phyloP scores from a whole-genome alignment of 2,113 vertebrate genomes.

The Edolisoma coerulescens region DNA sequence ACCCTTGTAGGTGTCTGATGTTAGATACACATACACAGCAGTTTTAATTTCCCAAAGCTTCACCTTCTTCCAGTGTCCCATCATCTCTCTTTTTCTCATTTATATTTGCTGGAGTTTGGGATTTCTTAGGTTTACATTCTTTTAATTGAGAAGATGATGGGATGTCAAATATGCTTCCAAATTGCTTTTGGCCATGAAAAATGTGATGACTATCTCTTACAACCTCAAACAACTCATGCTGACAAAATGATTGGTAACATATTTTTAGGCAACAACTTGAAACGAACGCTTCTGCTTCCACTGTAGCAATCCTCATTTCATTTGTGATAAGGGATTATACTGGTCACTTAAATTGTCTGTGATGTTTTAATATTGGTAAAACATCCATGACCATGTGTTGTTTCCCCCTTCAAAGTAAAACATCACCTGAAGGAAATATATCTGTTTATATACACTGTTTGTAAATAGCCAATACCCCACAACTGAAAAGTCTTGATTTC shows the following conservation, averaged over 20 bases:
- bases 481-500: background rate
- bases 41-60: background rate
- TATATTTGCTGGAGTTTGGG: background rate
- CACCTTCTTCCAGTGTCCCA: background rate
- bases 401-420: background rate
- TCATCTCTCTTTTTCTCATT: background rate
- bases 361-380: background rate
- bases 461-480: background rate
- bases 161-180: background rate
- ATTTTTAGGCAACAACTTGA: background rate
- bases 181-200: background rate
- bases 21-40: background rate
- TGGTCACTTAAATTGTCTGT: background rate
- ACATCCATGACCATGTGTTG: rapidly evolving
- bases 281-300: background rate
- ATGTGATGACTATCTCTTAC: background rate
- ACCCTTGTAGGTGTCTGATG: background rate
- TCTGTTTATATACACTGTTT: background rate
- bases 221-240: background rate
- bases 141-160: background rate
- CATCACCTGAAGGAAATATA: background rate
- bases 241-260: background rate
- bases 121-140: background rate
- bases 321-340: background rate
- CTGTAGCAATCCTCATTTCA: background rate